Evolutionary conservation across 2,888 invertebrate genomes (phyloP).

Genomic region (Xestoiulus laeticollis): DNA sequence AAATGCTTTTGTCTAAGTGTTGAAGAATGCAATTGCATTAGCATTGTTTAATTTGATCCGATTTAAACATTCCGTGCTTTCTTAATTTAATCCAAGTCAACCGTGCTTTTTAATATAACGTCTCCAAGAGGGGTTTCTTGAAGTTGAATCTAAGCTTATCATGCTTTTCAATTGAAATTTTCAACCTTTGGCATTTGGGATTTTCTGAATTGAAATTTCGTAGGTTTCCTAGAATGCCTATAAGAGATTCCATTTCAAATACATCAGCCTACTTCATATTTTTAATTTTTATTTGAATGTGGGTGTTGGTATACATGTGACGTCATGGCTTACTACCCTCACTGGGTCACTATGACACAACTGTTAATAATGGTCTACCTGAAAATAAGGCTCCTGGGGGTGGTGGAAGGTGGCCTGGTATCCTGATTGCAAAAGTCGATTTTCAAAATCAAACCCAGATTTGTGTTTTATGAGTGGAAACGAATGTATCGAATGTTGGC

Average conservation of each 20-base stretch:
- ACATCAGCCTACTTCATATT: constrained; percentile 22
- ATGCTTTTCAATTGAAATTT: background rate
- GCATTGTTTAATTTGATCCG: background rate
- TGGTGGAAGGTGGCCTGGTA: background rate
- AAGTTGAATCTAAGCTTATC: background rate
- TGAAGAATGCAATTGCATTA: background rate
- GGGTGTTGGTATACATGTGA: background rate
- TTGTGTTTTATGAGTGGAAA: background rate
- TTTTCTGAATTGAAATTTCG: background rate
- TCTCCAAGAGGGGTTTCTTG: background rate
- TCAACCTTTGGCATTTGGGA: background rate
- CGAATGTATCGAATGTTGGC: background rate
- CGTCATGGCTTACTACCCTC: background rate
- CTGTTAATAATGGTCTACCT: background rate
- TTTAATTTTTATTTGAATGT: background rate
- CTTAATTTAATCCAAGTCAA: background rate
- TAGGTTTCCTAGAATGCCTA: background rate
- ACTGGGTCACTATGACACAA: background rate
- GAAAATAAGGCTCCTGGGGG: background rate
- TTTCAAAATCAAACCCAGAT: background rate
- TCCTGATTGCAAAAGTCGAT: background rate
- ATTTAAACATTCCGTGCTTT: background rate
- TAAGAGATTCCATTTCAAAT: constrained; percentile 5
- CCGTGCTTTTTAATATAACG: background rate
- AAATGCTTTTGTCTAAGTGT: background rate